Evolutionary conservation across 2,888 invertebrate genomes (phyloP).

Genomic region (Stenoptilia bipunctidactyla): DNA sequence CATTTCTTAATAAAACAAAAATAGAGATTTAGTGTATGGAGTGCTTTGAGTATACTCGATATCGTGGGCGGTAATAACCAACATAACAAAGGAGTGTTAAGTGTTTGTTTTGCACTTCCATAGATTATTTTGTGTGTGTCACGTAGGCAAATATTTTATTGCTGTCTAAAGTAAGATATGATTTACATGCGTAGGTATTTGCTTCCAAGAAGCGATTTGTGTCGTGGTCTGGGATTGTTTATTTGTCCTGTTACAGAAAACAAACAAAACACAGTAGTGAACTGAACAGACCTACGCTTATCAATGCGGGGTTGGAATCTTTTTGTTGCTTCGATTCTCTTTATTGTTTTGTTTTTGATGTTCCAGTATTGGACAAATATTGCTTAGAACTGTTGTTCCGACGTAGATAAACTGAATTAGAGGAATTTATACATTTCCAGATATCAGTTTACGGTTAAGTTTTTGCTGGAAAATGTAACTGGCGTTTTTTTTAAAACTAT

Average conservation of each 20-base stretch:
- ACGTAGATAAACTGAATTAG: too few relatives aligned
- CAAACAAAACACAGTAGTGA: background rate
- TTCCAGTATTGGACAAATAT: too few relatives aligned
- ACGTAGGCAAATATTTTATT: constrained; percentile 11
- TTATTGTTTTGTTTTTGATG: too few relatives aligned
- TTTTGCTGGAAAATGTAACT: too few relatives aligned
- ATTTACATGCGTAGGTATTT: constrained; percentile 5
- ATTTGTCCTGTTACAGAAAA: background rate
- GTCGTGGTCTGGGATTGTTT: constrained; percentile 22
- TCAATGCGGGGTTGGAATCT: too few relatives aligned
- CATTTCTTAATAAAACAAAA: too few relatives aligned
- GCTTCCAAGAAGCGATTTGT: constrained; percentile 6
- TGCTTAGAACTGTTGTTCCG: too few relatives aligned
- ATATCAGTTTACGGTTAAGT: too few relatives aligned
- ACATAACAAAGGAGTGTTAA: constrained; percentile 37
- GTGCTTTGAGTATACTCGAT: background rate
- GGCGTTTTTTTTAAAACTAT: too few relatives aligned
- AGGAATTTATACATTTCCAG: too few relatives aligned
- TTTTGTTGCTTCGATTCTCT: too few relatives aligned
- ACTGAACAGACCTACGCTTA: background rate
- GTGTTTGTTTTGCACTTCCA: constrained; percentile 42
- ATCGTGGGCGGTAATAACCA: constrained; percentile 32
- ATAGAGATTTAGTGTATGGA: too few relatives aligned
- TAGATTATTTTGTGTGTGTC: constrained; percentile 27
- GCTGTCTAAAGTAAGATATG: constrained; percentile 4